These are phyloP conservation scores for Apodemia duryi DNA, from an alignment of 2,888 invertebrate genomes.

Conservation along the genomic window DNA sequence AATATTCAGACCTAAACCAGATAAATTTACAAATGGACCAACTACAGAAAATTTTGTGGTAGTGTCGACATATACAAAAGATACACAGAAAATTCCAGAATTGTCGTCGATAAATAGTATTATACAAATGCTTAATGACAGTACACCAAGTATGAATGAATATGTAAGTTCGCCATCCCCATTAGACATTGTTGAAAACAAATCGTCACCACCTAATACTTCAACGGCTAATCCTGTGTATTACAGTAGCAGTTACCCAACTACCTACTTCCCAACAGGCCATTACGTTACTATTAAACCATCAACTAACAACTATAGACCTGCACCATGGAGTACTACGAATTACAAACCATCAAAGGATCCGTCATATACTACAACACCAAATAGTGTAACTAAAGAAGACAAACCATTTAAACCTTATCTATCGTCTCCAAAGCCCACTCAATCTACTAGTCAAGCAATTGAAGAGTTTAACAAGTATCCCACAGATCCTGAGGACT, in stretches of 20 bases:
- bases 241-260: conserved; percentile 54
- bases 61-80: conserved; percentile 78
- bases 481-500: conserved; percentile 63
- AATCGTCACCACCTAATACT: conserved; percentile 61
- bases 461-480: conserved; percentile 67
- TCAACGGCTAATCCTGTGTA: conserved; percentile 47
- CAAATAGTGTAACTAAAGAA: conserved; percentile 51
- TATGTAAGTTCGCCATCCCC: conserved; percentile 53
- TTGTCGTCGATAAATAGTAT: conserved; percentile 77
- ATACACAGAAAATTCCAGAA: conserved; percentile 59
- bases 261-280: conserved; percentile 54
- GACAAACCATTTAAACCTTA: conserved; percentile 47
- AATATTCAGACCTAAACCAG: conserved; percentile 77
- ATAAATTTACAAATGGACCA: conserved; percentile 38
- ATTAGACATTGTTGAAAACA: conserved; percentile 53
- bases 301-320: conserved; percentile 37
- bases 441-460: conserved; percentile 67
- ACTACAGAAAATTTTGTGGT: conserved; percentile 75
- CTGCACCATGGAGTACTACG: conserved; percentile 37
- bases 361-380: conserved; percentile 45
- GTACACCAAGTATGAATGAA: conserved; percentile 61
- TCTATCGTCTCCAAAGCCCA: conserved; percentile 58
- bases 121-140: conserved; percentile 81
- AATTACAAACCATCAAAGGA: conserved; percentile 43
- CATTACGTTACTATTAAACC: conserved; percentile 69